Evolutionary conservation across 2,888 invertebrate genomes (phyloP).

Genomic region (Tetranychus piercei): DNA sequence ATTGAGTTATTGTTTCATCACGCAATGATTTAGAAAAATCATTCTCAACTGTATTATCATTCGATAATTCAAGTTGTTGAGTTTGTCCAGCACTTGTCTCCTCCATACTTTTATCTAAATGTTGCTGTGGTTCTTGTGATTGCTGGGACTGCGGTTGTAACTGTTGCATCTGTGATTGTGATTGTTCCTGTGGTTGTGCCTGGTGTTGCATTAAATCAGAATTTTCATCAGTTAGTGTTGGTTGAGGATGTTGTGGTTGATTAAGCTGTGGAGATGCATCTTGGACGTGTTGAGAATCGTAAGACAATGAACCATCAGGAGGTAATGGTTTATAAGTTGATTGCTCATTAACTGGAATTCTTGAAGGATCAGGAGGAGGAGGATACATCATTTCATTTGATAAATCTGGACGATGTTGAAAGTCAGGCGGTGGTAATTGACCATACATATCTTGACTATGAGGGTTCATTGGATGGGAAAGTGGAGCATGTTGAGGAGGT

Average conservation of each 20-base stretch:
- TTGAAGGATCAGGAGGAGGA: not conserved
- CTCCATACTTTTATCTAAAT: conserved; percentile 33
- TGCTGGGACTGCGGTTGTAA: conserved; percentile 19
- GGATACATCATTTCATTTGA: conserved; percentile 7
- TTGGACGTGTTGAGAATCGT: not conserved
- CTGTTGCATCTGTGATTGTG: conserved; percentile 22
- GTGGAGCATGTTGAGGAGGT: not conserved
- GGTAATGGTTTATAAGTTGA: not conserved
- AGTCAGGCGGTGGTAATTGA: conserved; percentile 7
- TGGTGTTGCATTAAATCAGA: not conserved
- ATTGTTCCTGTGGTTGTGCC: conserved; percentile 17
- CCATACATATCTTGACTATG: not conserved
- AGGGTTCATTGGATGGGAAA: not conserved
- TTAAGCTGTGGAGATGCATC: conserved; percentile 3
- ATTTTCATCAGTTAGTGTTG: not conserved
- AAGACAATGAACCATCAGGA: not conserved
- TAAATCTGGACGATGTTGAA: not conserved
- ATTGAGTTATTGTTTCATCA: not conserved
- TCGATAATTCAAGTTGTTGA: not conserved
- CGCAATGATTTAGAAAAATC: not conserved
- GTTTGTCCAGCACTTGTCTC: conserved; percentile 23
- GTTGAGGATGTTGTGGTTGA: conserved; percentile 25
- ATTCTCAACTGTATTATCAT: not conserved
- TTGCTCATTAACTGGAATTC: not conserved
- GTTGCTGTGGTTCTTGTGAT: conserved; percentile 29